phyloP scores from a whole-genome alignment of 2,888 invertebrate genomes.

The Phengaris arion region DNA sequence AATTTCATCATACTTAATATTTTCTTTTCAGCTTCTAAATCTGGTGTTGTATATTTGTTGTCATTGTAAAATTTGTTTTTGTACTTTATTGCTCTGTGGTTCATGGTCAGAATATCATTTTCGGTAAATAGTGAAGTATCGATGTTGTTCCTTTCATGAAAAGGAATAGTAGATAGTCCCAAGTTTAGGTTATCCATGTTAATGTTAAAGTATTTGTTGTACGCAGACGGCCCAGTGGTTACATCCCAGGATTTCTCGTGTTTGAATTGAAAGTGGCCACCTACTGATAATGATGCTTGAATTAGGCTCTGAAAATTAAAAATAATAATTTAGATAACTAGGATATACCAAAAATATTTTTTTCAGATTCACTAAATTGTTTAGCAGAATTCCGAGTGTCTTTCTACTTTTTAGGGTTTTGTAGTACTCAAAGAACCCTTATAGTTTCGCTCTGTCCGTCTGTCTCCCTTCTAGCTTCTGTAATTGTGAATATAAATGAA shows the following conservation, averaged over 20 bases:
- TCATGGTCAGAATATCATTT: constrained; percentile 63
- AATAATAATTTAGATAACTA: not conserved
- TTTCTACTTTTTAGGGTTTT: too few species aligned
- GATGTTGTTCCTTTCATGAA: constrained; percentile 64
- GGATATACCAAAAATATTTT: too few species aligned
- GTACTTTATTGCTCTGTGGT: constrained; percentile 60
- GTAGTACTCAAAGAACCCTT: too few species aligned
- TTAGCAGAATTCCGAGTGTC: too few species aligned
- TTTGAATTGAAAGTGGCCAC: constrained; percentile 76
- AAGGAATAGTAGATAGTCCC: constrained; percentile 65
- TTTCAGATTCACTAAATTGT: too few species aligned
- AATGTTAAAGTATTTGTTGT: constrained; percentile 71
- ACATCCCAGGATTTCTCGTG: constrained; percentile 74
- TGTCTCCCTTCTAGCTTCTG: too few species aligned
- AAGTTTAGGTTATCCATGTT: constrained; percentile 61
- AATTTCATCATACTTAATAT: constrained; percentile 44
- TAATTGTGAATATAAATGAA: too few species aligned
- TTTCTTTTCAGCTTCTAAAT: constrained; percentile 56
- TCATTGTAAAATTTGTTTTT: constrained; percentile 68
- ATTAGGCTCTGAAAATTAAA: constrained; percentile 59
- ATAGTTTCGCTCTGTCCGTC: too few species aligned
- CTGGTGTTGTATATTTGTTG: constrained; percentile 57
- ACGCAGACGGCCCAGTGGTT: constrained; percentile 57
- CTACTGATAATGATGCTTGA: constrained; percentile 61
- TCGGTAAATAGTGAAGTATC: constrained; percentile 56